These are phyloP conservation scores for Harpagifer antarcticus DNA, from an alignment of 2,797 vertebrate species.

Conservation along the genomic window DNA sequence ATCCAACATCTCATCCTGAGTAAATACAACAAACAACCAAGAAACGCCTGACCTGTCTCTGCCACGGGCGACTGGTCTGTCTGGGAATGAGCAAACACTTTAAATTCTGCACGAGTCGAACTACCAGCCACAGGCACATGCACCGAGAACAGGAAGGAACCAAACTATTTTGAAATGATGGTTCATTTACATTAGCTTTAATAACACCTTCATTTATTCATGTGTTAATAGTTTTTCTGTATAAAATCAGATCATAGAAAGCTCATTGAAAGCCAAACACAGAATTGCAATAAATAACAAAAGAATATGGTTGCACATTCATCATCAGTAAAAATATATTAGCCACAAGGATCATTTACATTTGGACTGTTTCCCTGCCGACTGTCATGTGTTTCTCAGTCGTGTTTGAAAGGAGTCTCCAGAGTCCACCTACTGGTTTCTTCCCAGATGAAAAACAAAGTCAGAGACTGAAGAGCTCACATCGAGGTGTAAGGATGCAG, in stretches of 20 bases:
- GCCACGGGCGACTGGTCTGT: conserved; percentile 31
- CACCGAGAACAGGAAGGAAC: conserved; percentile 15
- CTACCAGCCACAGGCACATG: conserved; percentile 14
- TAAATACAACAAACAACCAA: conserved; percentile 57
- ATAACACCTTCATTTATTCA: conserved; percentile 16
- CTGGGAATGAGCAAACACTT: conserved; percentile 48
- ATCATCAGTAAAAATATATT: conserved; percentile 12
- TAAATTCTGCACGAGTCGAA: conserved; percentile 17
- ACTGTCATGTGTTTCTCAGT: too few species aligned
- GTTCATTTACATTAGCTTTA: conserved; percentile 16
- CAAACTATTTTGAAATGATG: conserved; percentile 6
- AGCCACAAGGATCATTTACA: not conserved
- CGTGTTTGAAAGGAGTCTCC: not conserved
- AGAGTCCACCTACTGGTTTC: not conserved
- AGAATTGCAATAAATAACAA: not conserved
- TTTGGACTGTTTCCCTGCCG: too few species aligned
- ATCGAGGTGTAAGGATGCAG: conserved; percentile 20
- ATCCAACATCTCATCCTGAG: conserved; percentile 41
- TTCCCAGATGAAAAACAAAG: conserved; percentile 50
- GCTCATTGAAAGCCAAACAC: not conserved
- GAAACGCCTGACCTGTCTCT: conserved; percentile 38
- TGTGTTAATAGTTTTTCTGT: not conserved
- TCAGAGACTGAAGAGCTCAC: conserved; percentile 35
- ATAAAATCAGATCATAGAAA: conserved; percentile 16
- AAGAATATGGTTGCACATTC: not conserved